Conservation (phyloP, 2,888 invertebrate genomes). For the Lepidochrysops patricia region DNA sequence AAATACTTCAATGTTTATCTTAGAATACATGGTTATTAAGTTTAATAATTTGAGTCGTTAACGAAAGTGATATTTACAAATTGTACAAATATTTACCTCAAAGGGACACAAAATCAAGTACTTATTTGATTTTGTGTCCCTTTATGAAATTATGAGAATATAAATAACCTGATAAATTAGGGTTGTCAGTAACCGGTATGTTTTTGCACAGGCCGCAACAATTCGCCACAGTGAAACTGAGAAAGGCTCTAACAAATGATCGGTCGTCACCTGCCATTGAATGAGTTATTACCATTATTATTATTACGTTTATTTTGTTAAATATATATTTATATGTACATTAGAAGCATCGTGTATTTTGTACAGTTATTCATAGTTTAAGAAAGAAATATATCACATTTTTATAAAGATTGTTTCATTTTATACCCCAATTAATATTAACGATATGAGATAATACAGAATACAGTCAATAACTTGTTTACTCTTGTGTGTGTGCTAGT, state of each 20-base stretch:
- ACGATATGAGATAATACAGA: neutral
- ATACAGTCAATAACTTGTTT: too few species aligned
- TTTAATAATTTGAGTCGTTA: constrained; percentile 1
- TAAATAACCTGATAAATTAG: neutral
- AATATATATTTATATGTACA: constrained; percentile 65
- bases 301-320: constrained; percentile 61
- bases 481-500: too few species aligned
- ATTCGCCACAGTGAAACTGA: constrained; percentile 91
- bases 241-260: constrained; percentile 90
- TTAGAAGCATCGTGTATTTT: constrained; percentile 70
- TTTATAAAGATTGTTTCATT: constrained; percentile 58
- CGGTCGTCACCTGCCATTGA: constrained; percentile 86
- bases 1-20: constrained; percentile 9
- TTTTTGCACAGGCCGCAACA: constrained; percentile 83
- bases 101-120: too few species aligned
- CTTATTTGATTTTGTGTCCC: neutral
- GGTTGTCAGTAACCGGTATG: constrained; percentile 18
- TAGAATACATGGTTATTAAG: constrained; percentile 3
- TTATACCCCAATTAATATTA: constrained; percentile 26
- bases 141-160: neutral
- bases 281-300: constrained; percentile 53
- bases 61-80: constrained; percentile 11
- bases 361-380: constrained; percentile 75
- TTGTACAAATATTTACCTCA: constrained; percentile 15
- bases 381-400: constrained; percentile 73